Base-by-base conservation (phyloP, 2,113 vertebrate species). In the Syngnathus scovelli region DNA sequence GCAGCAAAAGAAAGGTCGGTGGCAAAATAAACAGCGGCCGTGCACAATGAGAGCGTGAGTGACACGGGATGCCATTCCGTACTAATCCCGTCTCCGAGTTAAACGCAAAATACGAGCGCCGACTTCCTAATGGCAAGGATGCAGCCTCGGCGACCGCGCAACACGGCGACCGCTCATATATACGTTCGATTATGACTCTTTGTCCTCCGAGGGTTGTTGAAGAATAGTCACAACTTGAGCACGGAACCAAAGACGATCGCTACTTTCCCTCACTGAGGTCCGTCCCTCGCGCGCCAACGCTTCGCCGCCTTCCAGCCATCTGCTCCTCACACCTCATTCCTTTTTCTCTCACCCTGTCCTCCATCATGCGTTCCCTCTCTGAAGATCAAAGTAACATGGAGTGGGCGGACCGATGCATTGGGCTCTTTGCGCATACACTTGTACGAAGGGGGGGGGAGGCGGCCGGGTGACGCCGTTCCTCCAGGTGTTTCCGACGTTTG, bases 251-350 rank as follows among this genome's bases (percentile, higher is more conserved):
- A 61, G 82, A 80, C 66, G 83, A 80, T 73, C 10, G 19, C 79
- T 75, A 79, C 66, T 80, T 85, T 84, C 82, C 85, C 83, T 76
- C 56, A 76, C 83, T 67, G 85, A 88, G 83, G 88, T 86, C 88
- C 88, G 38, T 84, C 81, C 70, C 85, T 86, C 67, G 83, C 80
- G 83, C 83, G 87, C 88, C 87, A 87, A 88, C 83, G 86, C 87
- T 77, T 67, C 60, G 79, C 82, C 87, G 86, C 87, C 88, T 87
- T 86, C 86, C 82, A 82, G 78, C 88, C 88, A 90, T 90, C 88
- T 90, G 88, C 81, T 89, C 82, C 85, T 90, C 86, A 90, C 88
- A 87, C 88, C 86, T 90, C 87, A 72, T 80, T 85, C 81, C 81
- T 82, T 81, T 86, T 88, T 87, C 85, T 90, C 85, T 83, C 88